phyloP scores from a whole-genome alignment of 2,888 invertebrate genomes.

The Eristalis arbustorum region DNA sequence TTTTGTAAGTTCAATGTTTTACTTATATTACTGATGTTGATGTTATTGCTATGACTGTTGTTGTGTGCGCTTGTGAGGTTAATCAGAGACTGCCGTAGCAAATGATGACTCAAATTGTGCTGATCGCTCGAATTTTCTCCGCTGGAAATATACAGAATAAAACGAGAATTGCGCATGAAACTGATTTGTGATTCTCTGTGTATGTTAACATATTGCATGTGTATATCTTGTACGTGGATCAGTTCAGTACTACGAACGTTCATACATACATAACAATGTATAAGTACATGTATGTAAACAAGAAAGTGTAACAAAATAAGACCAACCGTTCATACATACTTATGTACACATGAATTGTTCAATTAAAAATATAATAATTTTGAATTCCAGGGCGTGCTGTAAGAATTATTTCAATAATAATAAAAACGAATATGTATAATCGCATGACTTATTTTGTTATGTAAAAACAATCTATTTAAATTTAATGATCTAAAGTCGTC shows the following conservation, averaged over 20 bases:
- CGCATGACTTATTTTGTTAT: slow-evolving; percentile 14
- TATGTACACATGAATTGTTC: slow-evolving; percentile 46
- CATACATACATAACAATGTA: not conserved
- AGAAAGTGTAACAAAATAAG: slow-evolving; percentile 57
- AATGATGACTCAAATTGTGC: slow-evolving; percentile 77
- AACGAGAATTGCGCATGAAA: slow-evolving; percentile 73
- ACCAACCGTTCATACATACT: slow-evolving; percentile 16
- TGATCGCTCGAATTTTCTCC: slow-evolving; percentile 79
- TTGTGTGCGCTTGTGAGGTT: slow-evolving; percentile 79
- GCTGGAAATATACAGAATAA: slow-evolving; percentile 75
- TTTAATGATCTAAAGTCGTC: not conserved
- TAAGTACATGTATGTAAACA: slow-evolving; percentile 43
- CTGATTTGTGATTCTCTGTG: slow-evolving; percentile 67
- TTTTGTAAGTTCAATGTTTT: slow-evolving; percentile 73
- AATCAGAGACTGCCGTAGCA: slow-evolving; percentile 79
- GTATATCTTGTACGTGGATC: slow-evolving; percentile 44
- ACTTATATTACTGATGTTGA: slow-evolving; percentile 70
- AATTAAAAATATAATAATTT: slow-evolving; percentile 61
- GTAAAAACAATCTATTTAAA: slow-evolving; percentile 14
- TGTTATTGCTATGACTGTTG: slow-evolving; percentile 66
- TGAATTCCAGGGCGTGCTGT: slow-evolving; percentile 57
- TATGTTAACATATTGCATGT: slow-evolving; percentile 50
- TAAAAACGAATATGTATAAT: slow-evolving; percentile 1
- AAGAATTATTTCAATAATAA: slow-evolving; percentile 54
- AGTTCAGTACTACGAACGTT: slow-evolving; percentile 21